Evolutionary conservation across 2,888 invertebrate genomes (phyloP).

Genomic region (Ormyrus rosae): DNA sequence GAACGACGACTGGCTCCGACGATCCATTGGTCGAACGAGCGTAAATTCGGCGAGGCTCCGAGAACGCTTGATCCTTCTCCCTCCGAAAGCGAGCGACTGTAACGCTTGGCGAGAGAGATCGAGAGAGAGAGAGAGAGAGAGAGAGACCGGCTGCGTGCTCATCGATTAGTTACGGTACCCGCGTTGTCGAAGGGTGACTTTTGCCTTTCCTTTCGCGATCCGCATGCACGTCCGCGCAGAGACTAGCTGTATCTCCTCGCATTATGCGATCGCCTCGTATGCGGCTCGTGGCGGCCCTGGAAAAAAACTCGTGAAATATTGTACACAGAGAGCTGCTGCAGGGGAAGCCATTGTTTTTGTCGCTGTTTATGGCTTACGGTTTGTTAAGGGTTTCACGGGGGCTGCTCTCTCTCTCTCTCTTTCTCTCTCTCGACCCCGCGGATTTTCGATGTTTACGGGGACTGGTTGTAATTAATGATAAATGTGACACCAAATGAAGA

Average conservation of each 20-base stretch:
- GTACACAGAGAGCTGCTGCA: not conserved
- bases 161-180: conserved; percentile 75
- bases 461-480: conserved; percentile 30
- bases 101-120: no score
- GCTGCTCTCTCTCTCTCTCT: conserved; percentile 2
- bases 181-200: conserved; percentile 69
- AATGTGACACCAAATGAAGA: conserved; percentile 19
- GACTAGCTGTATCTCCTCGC: not conserved
- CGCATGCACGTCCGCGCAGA: not conserved
- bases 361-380: conserved; percentile 33
- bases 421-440: not conserved
- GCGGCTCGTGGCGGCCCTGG: not conserved
- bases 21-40: no score
- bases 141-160: conserved; percentile 70
- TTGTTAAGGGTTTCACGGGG: conserved; percentile 31
- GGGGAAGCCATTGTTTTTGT: conserved; percentile 20
- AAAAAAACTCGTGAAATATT: conserved; percentile 30
- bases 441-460: not conserved
- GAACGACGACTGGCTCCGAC: no score
- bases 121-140: not conserved
- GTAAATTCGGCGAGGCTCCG: no score
- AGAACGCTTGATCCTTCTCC: no score
- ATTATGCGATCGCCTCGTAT: conserved; percentile 12
- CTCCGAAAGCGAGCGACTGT: no score
- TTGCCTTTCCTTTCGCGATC: conserved; percentile 62